Percentiles rank a stretch among this genome's conserved stretches.
Conservation (phyloP, 2,113 vertebrate species). For the Nematolebias whitei region DNA sequence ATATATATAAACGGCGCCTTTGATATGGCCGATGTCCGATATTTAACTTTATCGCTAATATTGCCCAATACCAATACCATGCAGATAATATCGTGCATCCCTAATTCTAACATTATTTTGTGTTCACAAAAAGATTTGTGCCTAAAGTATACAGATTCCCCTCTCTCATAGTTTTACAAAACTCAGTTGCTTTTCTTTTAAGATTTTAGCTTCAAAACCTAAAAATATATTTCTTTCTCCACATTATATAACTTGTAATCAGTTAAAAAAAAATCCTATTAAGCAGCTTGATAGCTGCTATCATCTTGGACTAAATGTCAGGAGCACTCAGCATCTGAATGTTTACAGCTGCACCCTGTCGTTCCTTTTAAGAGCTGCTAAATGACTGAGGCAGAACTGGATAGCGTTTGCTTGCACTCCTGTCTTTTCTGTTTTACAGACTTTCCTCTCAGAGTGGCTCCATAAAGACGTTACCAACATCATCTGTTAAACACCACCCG, state of each 20-base stretch:
- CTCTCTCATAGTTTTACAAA: neutral
- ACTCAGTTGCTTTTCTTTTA: too few relatives aligned
- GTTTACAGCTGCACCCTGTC: constrained; percentile 70
- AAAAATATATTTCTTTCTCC: neutral
- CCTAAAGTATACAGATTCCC: neutral
- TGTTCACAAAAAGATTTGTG: too few relatives aligned
- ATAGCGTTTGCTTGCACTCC: constrained; percentile 63
- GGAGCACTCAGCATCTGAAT: constrained; percentile 61
- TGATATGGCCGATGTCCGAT: too few relatives aligned
- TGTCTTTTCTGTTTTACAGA: constrained; percentile 50
- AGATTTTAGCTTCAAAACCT: neutral
- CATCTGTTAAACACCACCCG: constrained; percentile 23
- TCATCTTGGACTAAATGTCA: constrained; percentile 47
- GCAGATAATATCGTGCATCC: too few relatives aligned
- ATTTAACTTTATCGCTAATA: too few relatives aligned
- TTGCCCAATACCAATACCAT: too few relatives aligned
- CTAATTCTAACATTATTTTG: too few relatives aligned
- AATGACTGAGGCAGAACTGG: constrained; percentile 55
- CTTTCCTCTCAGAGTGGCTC: constrained; percentile 2
- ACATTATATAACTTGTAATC: constrained; percentile 44
- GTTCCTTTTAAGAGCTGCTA: constrained; percentile 57
- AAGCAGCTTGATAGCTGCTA: constrained; percentile 54
- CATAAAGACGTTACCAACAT: neutral
- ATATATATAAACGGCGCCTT: too few relatives aligned
- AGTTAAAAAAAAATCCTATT: constrained; percentile 27